Evolutionary conservation across 2,797 vertebrate genomes (phyloP).

Genomic region (Sarcoramphus papa): DNA sequence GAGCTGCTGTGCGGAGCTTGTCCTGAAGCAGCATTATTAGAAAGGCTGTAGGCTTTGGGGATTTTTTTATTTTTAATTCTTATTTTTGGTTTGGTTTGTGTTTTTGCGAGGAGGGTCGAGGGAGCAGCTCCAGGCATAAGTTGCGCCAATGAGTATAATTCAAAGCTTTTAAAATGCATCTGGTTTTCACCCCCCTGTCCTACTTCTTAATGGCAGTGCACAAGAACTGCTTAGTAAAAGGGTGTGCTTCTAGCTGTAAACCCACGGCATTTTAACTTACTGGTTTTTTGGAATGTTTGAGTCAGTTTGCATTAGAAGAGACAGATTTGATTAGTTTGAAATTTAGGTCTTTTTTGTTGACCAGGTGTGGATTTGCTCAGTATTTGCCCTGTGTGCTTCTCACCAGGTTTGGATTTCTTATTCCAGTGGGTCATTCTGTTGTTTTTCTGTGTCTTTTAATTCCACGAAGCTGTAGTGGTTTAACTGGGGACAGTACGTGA

Average conservation of each 20-base stretch:
- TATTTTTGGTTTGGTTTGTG: neutral
- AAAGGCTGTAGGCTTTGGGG: neutral
- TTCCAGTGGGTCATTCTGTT: neutral
- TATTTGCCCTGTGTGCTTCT: neutral
- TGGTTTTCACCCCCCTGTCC: neutral
- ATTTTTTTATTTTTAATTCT: neutral
- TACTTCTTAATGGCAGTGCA: neutral
- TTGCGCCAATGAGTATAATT: neutral
- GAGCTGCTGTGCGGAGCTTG: neutral
- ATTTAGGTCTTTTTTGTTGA: neutral
- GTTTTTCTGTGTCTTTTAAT: neutral
- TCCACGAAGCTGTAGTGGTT: neutral
- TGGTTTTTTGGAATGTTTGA: neutral
- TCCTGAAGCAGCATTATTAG: neutral
- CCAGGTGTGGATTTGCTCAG: neutral
- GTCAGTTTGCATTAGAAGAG: neutral
- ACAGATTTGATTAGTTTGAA: neutral
- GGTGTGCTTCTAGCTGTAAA: neutral
- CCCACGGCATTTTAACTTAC: fast-evolving
- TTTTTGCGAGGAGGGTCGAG: neutral
- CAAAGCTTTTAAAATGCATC: neutral
- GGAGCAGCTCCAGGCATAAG: neutral
- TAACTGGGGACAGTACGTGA: neutral
- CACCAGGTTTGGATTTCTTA: neutral
- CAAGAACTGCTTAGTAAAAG: neutral